These are phyloP conservation scores for Melopsittacus undulatus DNA, from an alignment of 2,797 vertebrate species.

Conservation along the genomic window DNA sequence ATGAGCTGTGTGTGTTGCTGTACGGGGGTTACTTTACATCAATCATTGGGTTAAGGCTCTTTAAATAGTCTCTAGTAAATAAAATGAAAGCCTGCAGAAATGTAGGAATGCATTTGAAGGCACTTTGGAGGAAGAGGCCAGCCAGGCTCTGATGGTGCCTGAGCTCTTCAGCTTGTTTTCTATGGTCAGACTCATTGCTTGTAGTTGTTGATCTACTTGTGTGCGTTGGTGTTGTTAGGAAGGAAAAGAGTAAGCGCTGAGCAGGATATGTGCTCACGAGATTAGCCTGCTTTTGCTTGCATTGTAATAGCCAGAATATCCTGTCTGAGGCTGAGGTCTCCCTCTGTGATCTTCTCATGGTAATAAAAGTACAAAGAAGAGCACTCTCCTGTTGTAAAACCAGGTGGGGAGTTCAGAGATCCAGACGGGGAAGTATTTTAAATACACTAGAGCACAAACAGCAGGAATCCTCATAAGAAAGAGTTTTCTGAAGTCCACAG, in stretches of 20 bases:
- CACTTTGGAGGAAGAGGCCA: neutral
- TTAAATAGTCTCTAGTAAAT: neutral
- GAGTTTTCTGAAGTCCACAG: neutral
- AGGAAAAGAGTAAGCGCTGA: neutral
- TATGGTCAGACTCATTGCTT: neutral
- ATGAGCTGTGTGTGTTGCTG: rapidly evolving
- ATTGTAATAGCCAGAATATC: neutral
- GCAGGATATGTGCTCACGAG: neutral
- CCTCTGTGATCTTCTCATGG: neutral
- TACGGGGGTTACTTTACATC: neutral
- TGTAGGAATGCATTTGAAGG: neutral
- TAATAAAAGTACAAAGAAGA: neutral
- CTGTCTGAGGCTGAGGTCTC: neutral
- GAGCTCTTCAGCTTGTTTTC: neutral
- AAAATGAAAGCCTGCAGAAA: neutral
- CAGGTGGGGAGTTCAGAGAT: neutral
- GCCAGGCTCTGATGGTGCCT: neutral
- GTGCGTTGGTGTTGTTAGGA: neutral
- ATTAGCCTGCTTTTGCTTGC: neutral
- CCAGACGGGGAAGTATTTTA: neutral
- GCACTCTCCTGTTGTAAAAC: neutral
- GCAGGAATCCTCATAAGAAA: neutral
- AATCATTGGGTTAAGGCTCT: neutral
- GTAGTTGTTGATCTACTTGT: neutral
- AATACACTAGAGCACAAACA: neutral